phyloP scores from a whole-genome alignment of 2,113 vertebrate genomes.

The Lathamus discolor region DNA sequence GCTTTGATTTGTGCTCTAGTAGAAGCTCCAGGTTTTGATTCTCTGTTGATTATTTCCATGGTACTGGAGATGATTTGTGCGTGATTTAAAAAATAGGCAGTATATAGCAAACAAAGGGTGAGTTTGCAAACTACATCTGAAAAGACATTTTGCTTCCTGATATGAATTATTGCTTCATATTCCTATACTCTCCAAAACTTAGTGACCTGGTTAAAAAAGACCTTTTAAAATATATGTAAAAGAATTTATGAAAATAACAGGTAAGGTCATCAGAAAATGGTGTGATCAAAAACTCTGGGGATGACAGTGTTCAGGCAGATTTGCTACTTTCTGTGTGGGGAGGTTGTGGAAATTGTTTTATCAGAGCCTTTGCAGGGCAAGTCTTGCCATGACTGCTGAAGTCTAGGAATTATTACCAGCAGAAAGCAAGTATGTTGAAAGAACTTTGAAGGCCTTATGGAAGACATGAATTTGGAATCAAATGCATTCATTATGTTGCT shows the following conservation, averaged over 20 bases:
- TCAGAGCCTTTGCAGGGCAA: background rate
- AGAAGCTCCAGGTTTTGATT: conserved; percentile 81
- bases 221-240: background rate
- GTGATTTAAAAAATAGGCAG: conserved; percentile 74
- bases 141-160: conserved; percentile 60
- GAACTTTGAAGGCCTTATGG: background rate
- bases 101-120: conserved; percentile 64
- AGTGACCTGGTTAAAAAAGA: background rate
- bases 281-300: background rate
- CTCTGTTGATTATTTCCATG: conserved; percentile 81
- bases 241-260: background rate
- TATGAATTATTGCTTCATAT: background rate
- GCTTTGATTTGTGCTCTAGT: conserved; percentile 80
- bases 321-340: background rate
- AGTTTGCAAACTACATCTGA: conserved; percentile 74
- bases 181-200: background rate
- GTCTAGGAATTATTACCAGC: background rate
- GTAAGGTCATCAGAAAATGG: background rate
- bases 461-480: background rate
- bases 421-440: background rate
- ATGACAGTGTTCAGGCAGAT: background rate
- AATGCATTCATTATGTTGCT: background rate
- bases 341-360: background rate
- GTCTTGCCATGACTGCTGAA: background rate
- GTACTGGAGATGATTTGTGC: conserved; percentile 77